Evolutionary conservation across 2,113 vertebrate genomes (phyloP), one percentile per base, ranked within the genome.

Genomic region (Nyctibius bracteatus): DNA sequence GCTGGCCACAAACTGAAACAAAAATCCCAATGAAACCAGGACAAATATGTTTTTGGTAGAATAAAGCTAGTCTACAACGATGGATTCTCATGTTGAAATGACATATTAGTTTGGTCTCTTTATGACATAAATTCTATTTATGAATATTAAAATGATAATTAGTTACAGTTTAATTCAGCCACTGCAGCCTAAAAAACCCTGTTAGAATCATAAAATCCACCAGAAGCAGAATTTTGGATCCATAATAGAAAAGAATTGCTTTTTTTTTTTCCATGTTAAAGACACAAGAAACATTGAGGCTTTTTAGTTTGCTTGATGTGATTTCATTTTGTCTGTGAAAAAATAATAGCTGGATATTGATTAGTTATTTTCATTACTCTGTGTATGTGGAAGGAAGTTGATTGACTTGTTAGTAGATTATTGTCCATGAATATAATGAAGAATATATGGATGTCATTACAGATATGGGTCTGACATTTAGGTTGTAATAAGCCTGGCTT

Each of bases 151-250:
- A 89, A 59, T 63, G 16, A 19, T 37, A 89, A n/a, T 81, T 88
- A 88, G 88, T 80, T 84, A 31, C 47, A 46, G 33, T 83, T 81
- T 77, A 78, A 81, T 81, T 92, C 59, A 71, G 9, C 41, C 12
- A 58, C 41, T 78, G 13, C 28, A 67, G 35, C 59, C 20, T 84
- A 33, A 74, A 89, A 91, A 55, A 5, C 0, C 21, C 44, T 51
- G 52, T 41, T 79, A 63, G 85, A 81, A 81, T 81, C 3, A 90
- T 90, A 77, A 86, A 81, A 80, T 92, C 71, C 49, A 94, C 73
- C 72, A 93, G 81, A 94, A 95, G 68, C 88, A 88, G 90, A 85
- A 95, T 92, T 96, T 92, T 96, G 68, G 67, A 94, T 91, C 68
- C 74, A 37, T 81, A 58, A 81, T 41, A 61, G 33, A 55, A 73